Evolutionary conservation across 2,113 vertebrate genomes (phyloP).

Genomic region (Elanoides forficatus): DNA sequence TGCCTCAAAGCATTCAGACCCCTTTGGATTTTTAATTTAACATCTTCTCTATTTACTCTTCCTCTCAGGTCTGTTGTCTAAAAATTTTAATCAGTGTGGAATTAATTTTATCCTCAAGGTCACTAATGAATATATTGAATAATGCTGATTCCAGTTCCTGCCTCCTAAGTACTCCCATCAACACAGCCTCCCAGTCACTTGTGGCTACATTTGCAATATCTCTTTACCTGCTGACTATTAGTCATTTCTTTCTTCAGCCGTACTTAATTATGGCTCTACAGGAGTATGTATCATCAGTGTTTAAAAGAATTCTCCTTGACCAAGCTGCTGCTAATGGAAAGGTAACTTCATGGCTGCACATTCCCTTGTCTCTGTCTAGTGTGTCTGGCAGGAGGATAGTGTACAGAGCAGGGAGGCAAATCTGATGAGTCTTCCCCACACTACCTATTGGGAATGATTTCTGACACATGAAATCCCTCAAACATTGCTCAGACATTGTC

Average conservation of each 20-base stretch:
- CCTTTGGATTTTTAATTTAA: conserved; percentile 15
- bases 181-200: not conserved
- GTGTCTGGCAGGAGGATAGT: not conserved
- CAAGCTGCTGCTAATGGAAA: not conserved
- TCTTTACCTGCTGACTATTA: not conserved
- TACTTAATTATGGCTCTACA: not conserved
- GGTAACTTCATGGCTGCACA: not conserved
- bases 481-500: not conserved
- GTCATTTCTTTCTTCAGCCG: not conserved
- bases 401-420: not conserved
- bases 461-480: not conserved
- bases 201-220: not conserved
- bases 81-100: conserved; percentile 9
- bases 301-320: not conserved
- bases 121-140: conserved; percentile 16
- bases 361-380: not conserved
- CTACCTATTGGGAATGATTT: not conserved
- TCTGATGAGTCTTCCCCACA: not conserved
- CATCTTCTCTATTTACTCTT: conserved; percentile 1
- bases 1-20: not conserved
- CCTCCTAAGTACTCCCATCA: not conserved
- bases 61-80: not conserved
- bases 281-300: not conserved
- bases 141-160: conserved; percentile 1
- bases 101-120: conserved; percentile 14